phyloP scores from a whole-genome alignment of 2,888 invertebrate genomes.

The Hyalella azteca region DNA sequence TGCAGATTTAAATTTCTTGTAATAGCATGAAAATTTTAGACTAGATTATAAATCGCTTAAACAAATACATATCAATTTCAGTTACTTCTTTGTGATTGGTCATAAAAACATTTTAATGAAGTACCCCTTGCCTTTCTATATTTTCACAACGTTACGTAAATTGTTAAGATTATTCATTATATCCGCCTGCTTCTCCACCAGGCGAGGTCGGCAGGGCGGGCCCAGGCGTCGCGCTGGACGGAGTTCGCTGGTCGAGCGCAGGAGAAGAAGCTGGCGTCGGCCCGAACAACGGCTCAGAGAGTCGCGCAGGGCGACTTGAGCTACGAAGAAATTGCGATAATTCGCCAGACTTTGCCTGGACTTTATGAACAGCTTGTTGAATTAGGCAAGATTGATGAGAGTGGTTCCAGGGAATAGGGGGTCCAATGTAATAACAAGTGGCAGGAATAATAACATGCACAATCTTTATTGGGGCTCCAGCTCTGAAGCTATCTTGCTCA shows the following conservation, averaged over 20 bases:
- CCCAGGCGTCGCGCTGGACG: background rate
- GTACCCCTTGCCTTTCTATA: background rate
- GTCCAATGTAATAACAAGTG: too few relatives aligned
- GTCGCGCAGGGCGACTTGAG: background rate
- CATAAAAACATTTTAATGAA: background rate
- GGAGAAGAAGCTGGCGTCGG: background rate
- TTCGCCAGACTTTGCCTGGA: background rate
- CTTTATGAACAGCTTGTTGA: background rate
- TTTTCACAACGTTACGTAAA: background rate
- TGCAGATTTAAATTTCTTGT: background rate
- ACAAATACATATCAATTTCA: background rate
- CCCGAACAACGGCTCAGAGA: background rate
- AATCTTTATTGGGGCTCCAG: too few relatives aligned
- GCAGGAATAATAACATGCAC: too few relatives aligned
- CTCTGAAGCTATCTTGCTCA: too few relatives aligned
- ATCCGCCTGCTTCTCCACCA: background rate
- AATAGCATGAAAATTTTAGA: background rate
- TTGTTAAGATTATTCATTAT: background rate
- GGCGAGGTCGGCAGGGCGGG: background rate
- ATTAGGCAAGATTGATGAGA: background rate
- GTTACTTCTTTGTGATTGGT: background rate
- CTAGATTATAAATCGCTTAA: background rate
- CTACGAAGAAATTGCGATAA: background rate
- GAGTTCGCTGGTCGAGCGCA: slow-evolving; percentile 9
- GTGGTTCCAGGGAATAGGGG: too few relatives aligned